Evolutionary conservation across 2,888 invertebrate species (phyloP).

Genomic region (Agonum fuliginosum): DNA sequence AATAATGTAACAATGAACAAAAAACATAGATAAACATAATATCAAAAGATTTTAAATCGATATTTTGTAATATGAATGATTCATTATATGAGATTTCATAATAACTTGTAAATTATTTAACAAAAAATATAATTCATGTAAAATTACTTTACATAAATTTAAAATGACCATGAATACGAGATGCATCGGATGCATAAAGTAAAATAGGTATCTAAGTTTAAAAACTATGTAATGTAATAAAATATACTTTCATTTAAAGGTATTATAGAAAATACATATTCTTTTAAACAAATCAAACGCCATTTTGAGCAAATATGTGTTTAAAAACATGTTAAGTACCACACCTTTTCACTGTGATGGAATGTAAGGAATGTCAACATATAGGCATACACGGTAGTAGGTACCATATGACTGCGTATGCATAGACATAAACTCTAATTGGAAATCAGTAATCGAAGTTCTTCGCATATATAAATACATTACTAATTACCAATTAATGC

Average conservation of each 20-base stretch:
- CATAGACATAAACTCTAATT: constrained; percentile 36
- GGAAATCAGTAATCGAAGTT: constrained; percentile 42
- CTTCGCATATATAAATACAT: constrained; percentile 24
- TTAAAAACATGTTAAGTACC: constrained; percentile 63
- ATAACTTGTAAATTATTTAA: no score
- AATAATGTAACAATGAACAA: not conserved
- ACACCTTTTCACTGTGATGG: constrained; percentile 70
- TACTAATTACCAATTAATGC: constrained; percentile 8
- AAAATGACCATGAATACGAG: constrained; percentile 7
- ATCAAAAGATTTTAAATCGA: no score
- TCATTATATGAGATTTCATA: no score
- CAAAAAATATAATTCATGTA: constrained; percentile 8
- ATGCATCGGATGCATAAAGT: not conserved
- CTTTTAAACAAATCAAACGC: constrained; percentile 38
- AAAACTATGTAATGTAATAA: not conserved
- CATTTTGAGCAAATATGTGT: constrained; percentile 52
- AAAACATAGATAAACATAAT: no score
- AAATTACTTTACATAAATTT: constrained; percentile 7
- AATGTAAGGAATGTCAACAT: constrained; percentile 70
- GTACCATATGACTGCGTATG: constrained; percentile 48
- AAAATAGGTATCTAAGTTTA: no score
- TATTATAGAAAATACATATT: not conserved
- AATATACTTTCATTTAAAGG: no score
- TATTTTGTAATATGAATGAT: no score
- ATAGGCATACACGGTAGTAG: constrained; percentile 50